Base-by-base conservation (phyloP, 2,797 vertebrate genomes). In the Oreortyx pictus region DNA sequence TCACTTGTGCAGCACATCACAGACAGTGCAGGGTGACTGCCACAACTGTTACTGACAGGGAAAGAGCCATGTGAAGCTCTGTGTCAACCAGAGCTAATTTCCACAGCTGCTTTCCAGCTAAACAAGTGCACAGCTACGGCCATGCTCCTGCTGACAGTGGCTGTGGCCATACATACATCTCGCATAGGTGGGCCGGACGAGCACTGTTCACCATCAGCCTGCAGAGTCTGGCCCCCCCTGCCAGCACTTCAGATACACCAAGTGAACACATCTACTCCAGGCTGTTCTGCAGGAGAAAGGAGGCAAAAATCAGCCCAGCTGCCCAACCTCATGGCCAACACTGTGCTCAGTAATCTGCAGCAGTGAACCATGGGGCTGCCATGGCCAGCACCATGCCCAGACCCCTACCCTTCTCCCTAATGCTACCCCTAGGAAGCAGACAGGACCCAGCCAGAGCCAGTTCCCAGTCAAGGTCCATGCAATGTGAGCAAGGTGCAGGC, bases 371-470 rank as follows among this genome's bases (percentile, higher is more conserved):
- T 24, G 23, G 47, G 47, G 47, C 47, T 49, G 47, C 47, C 6
- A 24, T 24, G 24, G 59, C 59, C 9, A 22, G 59, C 59, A 24
- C 14, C 59, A 11, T 11, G 9, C 33, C n/a, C 27, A 19, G 35
- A 11, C 2, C 67, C 20, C 67, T 0, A 6, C 37, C 31, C 14
- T 2, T 0, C 3, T 46, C 44, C 44, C 8, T 2, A 20, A 7
- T 5, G 4, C n/a, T 15, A 61, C 13, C 24, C 25, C 41, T 18
- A 2, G 8, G 60, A 31, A 44, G 25, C 19, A 14, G 0, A 0
- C 31, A 12, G 33, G 23, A 24, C 31, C 46, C 19, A 50, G 19
- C 73, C 54, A 64, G 41, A 74, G 31, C 56, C 37, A 27, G 24
- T 22, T 37, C 60, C 18, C 5, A 2, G 44, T n/a, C 65, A 22